Conservation (phyloP, 2,888 invertebrate species). For the Cheilosia soror region DNA sequence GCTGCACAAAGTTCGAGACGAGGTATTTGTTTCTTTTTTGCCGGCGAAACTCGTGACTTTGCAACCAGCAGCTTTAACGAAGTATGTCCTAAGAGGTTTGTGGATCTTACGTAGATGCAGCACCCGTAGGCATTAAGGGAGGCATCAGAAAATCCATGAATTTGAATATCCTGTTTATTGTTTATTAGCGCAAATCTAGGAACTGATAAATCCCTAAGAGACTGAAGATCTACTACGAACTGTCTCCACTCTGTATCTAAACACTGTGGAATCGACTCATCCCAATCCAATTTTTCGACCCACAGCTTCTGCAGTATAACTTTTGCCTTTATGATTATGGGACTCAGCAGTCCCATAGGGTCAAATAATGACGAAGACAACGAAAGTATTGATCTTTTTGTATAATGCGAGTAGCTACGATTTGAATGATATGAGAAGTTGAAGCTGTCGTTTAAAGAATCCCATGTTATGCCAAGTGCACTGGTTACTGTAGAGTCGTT, state of each 20-base stretch:
- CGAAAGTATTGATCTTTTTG: conserved; percentile 29
- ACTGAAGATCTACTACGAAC: background rate
- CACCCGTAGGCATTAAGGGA: background rate
- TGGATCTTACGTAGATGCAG: background rate
- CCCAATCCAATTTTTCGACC: background rate
- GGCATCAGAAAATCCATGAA: background rate
- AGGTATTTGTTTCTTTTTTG: conserved; percentile 59
- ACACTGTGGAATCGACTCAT: background rate
- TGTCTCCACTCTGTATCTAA: background rate
- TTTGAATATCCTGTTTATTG: background rate
- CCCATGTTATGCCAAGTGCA: conserved; percentile 50
- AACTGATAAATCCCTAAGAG: background rate
- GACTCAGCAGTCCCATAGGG: background rate
- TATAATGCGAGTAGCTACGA: background rate
- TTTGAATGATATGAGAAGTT: conserved; percentile 31
- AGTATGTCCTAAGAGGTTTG: background rate
- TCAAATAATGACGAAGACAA: background rate
- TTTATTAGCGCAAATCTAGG: background rate
- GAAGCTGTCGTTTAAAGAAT: conserved; percentile 44
- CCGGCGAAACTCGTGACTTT: conserved; percentile 63
- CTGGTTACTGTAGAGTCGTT: conserved; percentile 39
- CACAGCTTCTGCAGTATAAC: background rate
- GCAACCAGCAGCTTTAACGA: conserved; percentile 18
- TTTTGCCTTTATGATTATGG: background rate
- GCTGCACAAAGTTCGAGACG: conserved; percentile 64